Base-by-base conservation (phyloP, 2,888 invertebrate species). In the Eristalis intricaria region DNA sequence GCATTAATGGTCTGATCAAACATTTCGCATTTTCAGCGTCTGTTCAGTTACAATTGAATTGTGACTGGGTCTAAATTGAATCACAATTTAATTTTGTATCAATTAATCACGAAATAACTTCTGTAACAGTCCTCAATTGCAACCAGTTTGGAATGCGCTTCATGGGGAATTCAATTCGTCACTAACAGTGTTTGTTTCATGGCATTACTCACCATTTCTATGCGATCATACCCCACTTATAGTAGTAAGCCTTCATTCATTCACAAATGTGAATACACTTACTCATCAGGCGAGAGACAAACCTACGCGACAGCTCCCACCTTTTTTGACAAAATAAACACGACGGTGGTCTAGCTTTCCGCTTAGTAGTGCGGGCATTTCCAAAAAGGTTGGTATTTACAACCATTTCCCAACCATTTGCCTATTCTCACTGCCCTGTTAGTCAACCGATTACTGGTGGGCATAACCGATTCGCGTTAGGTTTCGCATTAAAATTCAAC, bases 291-390 rank as follows among this genome's bases (percentile, higher is more conserved):
- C 11, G 11, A 65, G 11, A 65, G 23, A 38, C 35, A 70, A 78
- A 40, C 78, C 78, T 43, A 78, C 78, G 70, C 78, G 40, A 64
- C 78, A 78, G 58, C 64, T 70, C 64, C 56, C 38, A 64, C 70
- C 77, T 70, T 78, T 26, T 61, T 15, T 69, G 50, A 22, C 23
- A 38, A 32, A 22, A 78, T 26, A 50, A 7, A 22, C 61, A 77
- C 35, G 77, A 61, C 61, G 68, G 76, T 40, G 76, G 43, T n/a
- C 58, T 68, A 23, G 32, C 60, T 69, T 77, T 69, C 29, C 43
- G 43, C 32, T 58, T 35, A 58, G 32, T 13, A 15, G 64, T 38
- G 32, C 32, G 77, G 60, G 26, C 19, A 63, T 58, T 63, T 50
- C 56, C 58, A 29, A 29, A 58, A 58, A 40, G 29, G 35, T 38